A percentile compares a stretch with the other conserved stretches of the same genome.
phyloP scores from a whole-genome alignment of 1,140 invertebrate species.

The Drosophila repleta region DNA sequence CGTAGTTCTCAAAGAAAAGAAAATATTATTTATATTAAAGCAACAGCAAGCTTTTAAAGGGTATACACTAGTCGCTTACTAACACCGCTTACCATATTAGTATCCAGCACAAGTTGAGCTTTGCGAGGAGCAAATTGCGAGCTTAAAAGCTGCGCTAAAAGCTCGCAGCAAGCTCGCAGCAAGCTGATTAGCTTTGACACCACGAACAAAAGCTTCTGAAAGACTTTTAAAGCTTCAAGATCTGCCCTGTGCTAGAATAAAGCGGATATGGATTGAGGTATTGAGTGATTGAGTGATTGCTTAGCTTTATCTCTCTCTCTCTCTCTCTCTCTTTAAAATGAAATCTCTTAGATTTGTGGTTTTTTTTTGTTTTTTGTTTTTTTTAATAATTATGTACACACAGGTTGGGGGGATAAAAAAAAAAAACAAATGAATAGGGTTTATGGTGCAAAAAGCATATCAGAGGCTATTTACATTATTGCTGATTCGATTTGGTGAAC shows the following conservation, averaged over 20 bases:
- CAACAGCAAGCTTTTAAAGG: neutral
- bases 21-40: no score
- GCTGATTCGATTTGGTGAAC: conserved; percentile 34
- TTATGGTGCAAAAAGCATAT: conserved; percentile 33
- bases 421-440: conserved; percentile 43
- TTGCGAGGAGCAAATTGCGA: conserved; percentile 10
- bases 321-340: no score
- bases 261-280: no score
- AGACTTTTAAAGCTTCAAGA: neutral
- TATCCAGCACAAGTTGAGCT: neutral
- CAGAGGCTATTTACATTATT: conserved; percentile 44
- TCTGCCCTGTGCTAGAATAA: no score
- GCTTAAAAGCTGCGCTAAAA: conserved; percentile 7
- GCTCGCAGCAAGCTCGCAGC: neutral
- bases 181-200: conserved; percentile 4
- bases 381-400: conserved; percentile 26
- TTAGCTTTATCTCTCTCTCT: no score
- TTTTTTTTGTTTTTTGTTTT: conserved; percentile 9
- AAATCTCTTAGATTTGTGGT: neutral
- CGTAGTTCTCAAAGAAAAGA: no score
- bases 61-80: neutral
- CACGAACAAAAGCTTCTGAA: neutral
- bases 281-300: no score
- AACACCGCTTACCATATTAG: neutral
- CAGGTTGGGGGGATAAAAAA: conserved; percentile 28